Percentiles rank a stretch among this genome's conserved stretches.
phyloP scores from a whole-genome alignment of 2,888 invertebrate species.

The Hirtodrosophila duncani region DNA sequence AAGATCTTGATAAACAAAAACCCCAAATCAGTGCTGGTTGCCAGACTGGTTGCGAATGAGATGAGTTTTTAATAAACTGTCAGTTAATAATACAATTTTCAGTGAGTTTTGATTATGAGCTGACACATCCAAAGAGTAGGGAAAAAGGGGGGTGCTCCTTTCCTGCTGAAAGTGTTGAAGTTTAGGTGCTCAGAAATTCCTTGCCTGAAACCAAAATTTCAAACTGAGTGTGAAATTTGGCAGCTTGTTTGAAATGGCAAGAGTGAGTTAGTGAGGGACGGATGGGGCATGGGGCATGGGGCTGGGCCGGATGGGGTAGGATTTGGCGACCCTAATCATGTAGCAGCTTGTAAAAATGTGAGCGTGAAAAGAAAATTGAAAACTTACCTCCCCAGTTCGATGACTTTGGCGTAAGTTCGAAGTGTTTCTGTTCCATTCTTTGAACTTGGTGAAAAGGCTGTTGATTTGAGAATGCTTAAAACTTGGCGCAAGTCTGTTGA shows the following conservation, averaged over 20 bases:
- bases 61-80: slow-evolving; percentile 65
- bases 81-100: slow-evolving; percentile 59
- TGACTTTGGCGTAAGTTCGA: slow-evolving; percentile 1
- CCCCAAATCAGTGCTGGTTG: slow-evolving; percentile 41
- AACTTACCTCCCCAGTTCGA: slow-evolving; percentile 43
- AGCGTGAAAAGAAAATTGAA: slow-evolving; percentile 65
- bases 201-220: slow-evolving; percentile 33
- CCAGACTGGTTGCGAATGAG: slow-evolving; percentile 11
- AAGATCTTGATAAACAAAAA: slow-evolving; percentile 58
- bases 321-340: slow-evolving; percentile 60
- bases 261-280: not conserved
- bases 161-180: slow-evolving; percentile 38
- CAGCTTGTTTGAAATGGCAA: slow-evolving; percentile 55
- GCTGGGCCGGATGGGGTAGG: not conserved
- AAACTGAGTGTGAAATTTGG: slow-evolving; percentile 63
- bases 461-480: slow-evolving; percentile 49
- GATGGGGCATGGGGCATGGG: not conserved
- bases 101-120: slow-evolving; percentile 36
- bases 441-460: too few species aligned
- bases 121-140: slow-evolving; percentile 18
- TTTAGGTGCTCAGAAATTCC: slow-evolving; percentile 55
- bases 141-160: not conserved
- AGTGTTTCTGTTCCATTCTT: slow-evolving; percentile 33
- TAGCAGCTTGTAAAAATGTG: slow-evolving; percentile 66
- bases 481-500: slow-evolving; percentile 22